A percentile compares a stretch with the other conserved stretches of the same genome.
Evolutionary conservation across 2,113 vertebrate species (phyloP).

Genomic region (Tachycineta bicolor): DNA sequence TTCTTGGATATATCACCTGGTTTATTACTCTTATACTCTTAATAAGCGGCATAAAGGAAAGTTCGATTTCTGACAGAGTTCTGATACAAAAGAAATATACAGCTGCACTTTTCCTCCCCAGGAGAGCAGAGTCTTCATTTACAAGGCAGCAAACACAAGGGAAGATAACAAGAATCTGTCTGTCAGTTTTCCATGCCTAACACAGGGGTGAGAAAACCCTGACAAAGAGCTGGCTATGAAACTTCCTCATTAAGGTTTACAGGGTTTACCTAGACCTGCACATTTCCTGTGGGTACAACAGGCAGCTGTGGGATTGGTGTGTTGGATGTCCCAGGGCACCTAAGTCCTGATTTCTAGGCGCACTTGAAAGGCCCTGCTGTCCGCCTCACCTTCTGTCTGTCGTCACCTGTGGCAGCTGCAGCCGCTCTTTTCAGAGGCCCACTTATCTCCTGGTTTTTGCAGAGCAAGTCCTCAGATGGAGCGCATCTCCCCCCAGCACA

Average conservation of each 20-base stretch:
- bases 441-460: background rate
- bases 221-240: background rate
- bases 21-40: background rate
- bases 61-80: background rate
- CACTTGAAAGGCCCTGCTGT: background rate
- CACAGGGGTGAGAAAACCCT: background rate
- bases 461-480: background rate
- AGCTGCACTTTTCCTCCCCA: background rate
- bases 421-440: fast-evolving
- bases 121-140: background rate
- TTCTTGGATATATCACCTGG: background rate
- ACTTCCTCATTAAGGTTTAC: background rate
- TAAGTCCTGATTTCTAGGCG: background rate
- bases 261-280: background rate
- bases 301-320: background rate
- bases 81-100: background rate
- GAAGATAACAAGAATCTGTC: background rate
- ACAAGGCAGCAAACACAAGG: background rate
- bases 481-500: background rate
- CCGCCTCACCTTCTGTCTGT: background rate
- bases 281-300: background rate
- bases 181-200: background rate
- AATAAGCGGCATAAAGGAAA: background rate
- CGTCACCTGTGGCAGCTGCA: background rate
- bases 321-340: background rate